A percentile compares a stretch with the other conserved stretches of the same genome.
These are phyloP conservation scores for Latrodectus hesperus DNA, from an alignment of 2,888 invertebrate species.

Conservation along the genomic window DNA sequence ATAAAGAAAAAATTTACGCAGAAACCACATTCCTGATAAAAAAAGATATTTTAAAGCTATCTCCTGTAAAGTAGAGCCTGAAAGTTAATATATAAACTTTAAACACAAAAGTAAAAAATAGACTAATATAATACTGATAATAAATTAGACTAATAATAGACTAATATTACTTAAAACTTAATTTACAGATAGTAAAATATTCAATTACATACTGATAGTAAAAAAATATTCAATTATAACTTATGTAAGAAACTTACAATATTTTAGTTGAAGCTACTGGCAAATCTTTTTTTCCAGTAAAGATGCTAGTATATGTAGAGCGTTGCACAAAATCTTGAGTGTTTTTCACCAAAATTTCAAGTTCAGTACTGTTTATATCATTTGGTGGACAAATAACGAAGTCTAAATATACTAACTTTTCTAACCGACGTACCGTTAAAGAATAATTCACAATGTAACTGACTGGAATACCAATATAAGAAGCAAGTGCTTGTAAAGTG, in stretches of 20 bases:
- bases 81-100: too few relatives aligned
- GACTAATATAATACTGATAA: too few relatives aligned
- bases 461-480: conserved; percentile 16
- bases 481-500: conserved; percentile 31
- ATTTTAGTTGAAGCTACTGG: conserved; percentile 20
- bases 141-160: too few relatives aligned
- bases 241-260: conserved; percentile 6
- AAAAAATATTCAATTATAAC: too few relatives aligned
- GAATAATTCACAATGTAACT: conserved; percentile 44
- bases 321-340: conserved; percentile 24
- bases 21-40: too few relatives aligned
- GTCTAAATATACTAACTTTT: conserved; percentile 22
- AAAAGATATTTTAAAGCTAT: too few relatives aligned
- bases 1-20: too few relatives aligned
- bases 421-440: not conserved
- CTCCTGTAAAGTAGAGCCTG: too few relatives aligned
- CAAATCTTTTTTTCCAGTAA: conserved; percentile 23
- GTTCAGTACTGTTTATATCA: not conserved
- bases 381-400: conserved; percentile 43
- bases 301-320: conserved; percentile 5
- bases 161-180: too few relatives aligned
- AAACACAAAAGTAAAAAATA: too few relatives aligned
- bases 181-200: too few relatives aligned
- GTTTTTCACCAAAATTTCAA: conserved; percentile 10
- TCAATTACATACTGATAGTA: too few relatives aligned